phyloP scores from a whole-genome alignment of 2,113 vertebrate species.

The Mellivora capensis region DNA sequence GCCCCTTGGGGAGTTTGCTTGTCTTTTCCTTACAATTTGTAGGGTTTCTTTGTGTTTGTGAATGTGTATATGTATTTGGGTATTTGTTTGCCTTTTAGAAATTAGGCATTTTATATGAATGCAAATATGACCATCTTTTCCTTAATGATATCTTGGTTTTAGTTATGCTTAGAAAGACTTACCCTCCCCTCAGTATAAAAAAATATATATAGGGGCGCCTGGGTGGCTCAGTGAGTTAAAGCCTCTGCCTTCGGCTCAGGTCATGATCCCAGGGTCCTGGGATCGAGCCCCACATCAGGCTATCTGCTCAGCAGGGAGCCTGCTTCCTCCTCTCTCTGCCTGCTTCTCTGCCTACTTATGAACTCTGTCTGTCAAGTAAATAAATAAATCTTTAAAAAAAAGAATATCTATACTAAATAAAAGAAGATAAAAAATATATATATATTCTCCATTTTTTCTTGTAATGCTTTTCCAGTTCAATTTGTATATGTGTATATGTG shows the following conservation, averaged over 20 bases:
- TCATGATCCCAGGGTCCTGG: no score
- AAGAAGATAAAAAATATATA: not conserved
- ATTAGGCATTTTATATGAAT: not conserved
- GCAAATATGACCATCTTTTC: not conserved
- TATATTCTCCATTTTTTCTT: not conserved
- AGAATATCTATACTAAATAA: no score
- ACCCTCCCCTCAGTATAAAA: not conserved
- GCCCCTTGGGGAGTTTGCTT: not conserved
- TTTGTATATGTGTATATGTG: not conserved
- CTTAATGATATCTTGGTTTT: not conserved
- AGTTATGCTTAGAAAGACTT: not conserved
- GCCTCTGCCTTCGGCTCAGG: no score
- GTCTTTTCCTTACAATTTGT: constrained; percentile 1
- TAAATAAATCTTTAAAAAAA: no score
- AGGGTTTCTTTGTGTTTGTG: constrained; percentile 1
- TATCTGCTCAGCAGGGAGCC: no score
- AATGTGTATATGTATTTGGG: not conserved
- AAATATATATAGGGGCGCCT: not conserved
- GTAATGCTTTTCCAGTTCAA: not conserved
- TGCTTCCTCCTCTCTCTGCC: no score
- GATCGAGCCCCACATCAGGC: no score
- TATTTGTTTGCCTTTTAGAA: not conserved
- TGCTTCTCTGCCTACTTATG: no score
- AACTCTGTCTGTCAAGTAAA: no score
- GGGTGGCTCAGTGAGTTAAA: no score